A percentile compares a stretch with the other conserved stretches of the same genome.
Evolutionary conservation across 2,888 invertebrate species (phyloP).

Genomic region (Dasypogon diadema): DNA sequence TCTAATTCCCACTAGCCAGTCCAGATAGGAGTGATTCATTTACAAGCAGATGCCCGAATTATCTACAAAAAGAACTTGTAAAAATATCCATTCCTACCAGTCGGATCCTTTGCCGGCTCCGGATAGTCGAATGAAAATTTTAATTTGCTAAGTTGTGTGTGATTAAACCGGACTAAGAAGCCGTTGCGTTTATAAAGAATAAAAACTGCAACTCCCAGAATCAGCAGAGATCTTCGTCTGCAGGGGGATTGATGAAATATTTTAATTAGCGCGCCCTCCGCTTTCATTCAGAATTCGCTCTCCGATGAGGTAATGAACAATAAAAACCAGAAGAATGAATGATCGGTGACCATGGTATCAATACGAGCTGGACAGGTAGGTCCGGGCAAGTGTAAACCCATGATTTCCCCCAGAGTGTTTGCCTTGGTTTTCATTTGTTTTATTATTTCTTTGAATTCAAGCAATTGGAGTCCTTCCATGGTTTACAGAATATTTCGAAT

Average conservation of each 20-base stretch:
- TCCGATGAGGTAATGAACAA: conserved; percentile 11
- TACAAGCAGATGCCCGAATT: conserved; percentile 25
- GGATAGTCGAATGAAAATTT: conserved; percentile 33
- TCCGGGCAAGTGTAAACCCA: conserved; percentile 7
- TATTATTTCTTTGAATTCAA: too few species aligned
- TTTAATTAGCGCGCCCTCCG: conserved; percentile 51
- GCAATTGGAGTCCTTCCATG: conserved; percentile 5
- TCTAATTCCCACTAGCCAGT: conserved; percentile 20
- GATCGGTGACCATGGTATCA: conserved; percentile 39
- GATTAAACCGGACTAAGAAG: conserved; percentile 24
- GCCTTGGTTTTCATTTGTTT: too few species aligned
- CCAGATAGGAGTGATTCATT: conserved; percentile 23
- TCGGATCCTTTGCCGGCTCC: conserved; percentile 22
- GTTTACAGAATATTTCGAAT: conserved; percentile 9
- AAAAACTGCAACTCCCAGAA: conserved; percentile 38
- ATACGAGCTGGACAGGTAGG: conserved; percentile 40
- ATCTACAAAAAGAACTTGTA: not conserved
- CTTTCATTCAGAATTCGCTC: conserved; percentile 50
- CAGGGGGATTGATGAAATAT: conserved; percentile 44
- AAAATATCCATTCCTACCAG: conserved; percentile 4
- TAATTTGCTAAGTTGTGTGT: conserved; percentile 38
- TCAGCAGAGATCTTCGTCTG: conserved; percentile 9
- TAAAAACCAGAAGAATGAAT: conserved; percentile 28
- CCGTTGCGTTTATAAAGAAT: conserved; percentile 8
- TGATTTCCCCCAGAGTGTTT: not conserved